Conservation (phyloP, 2,113 vertebrate genomes). For the Budorcas taxicolor region DNA sequence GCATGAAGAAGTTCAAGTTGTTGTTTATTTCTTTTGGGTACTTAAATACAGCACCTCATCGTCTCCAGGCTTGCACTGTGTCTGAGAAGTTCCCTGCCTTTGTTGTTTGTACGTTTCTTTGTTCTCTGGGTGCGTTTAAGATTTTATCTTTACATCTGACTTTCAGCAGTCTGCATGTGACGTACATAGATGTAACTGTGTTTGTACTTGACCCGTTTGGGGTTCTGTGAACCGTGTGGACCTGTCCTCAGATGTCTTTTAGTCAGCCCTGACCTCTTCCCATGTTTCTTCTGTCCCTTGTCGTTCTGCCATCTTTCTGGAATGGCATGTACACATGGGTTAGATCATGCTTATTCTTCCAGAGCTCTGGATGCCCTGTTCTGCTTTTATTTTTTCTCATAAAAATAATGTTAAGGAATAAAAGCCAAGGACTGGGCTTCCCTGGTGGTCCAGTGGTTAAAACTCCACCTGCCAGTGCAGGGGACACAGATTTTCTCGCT, state of each 20-base stretch:
- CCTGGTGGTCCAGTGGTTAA: background rate
- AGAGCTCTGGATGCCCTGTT: background rate
- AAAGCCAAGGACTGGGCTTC: background rate
- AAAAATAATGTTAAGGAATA: background rate
- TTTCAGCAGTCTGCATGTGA: background rate
- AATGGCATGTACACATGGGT: accelerated
- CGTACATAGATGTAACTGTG: no score
- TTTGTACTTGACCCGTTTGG: background rate
- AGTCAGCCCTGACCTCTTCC: background rate
- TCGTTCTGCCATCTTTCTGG: background rate
- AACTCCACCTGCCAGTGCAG: background rate
- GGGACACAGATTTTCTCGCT: background rate
- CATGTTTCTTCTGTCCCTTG: background rate
- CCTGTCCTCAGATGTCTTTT: no score
- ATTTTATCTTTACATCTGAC: background rate
- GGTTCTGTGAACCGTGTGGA: background rate
- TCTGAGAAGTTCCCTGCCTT: background rate
- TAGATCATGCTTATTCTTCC: background rate
- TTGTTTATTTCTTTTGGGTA: background rate
- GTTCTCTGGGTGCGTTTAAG: background rate
- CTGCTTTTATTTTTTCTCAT: background rate
- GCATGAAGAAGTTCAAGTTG: background rate
- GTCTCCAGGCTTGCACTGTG: no score
- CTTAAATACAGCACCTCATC: accelerated
- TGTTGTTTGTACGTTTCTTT: background rate